Percentiles rank a stretch among this genome's conserved stretches.
phyloP scores from a whole-genome alignment of 1,140 invertebrate species.

The Zaprionus ghesquierei region DNA sequence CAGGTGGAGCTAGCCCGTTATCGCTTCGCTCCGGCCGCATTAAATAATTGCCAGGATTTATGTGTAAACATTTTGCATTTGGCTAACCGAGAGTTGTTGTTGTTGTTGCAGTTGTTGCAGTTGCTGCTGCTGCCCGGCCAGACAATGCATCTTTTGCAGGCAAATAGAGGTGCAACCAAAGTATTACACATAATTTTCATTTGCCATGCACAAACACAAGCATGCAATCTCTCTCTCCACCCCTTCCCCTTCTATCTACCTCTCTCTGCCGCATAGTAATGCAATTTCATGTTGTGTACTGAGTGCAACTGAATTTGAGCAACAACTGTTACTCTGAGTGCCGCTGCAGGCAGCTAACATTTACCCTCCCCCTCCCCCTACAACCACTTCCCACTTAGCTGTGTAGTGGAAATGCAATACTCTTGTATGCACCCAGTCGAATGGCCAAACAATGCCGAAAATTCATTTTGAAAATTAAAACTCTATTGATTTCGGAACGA shows the following conservation, averaged over 20 bases:
- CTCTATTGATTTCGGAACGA: not conserved
- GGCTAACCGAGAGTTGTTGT: constrained; percentile 49
- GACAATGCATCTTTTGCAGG: constrained; percentile 63
- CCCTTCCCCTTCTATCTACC: not conserved
- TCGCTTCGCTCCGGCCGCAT: constrained; percentile 61
- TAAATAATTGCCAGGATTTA: constrained; percentile 78
- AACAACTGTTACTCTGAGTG: constrained; percentile 60
- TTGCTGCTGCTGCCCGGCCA: not conserved
- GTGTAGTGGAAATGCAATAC: constrained; percentile 61
- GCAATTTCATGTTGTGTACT: constrained; percentile 47
- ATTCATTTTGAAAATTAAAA: constrained; percentile 22
- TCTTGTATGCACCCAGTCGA: constrained; percentile 35
- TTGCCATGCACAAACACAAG: constrained; percentile 33
- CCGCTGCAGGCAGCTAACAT: constrained; percentile 32
- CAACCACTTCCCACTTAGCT: constrained; percentile 15
- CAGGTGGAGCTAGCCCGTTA: constrained; percentile 38
- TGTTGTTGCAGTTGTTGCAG: not conserved
- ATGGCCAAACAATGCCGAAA: not conserved
- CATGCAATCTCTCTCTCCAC: not conserved
- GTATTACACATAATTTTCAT: constrained; percentile 77
- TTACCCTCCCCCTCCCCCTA: not conserved
- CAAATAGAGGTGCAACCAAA: constrained; percentile 63
- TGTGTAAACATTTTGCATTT: constrained; percentile 67
- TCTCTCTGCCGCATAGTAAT: not conserved
- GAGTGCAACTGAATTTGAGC: constrained; percentile 70